Base-by-base conservation (phyloP, 2,888 invertebrate genomes). In the Caenorhabditis sp. region DNA sequence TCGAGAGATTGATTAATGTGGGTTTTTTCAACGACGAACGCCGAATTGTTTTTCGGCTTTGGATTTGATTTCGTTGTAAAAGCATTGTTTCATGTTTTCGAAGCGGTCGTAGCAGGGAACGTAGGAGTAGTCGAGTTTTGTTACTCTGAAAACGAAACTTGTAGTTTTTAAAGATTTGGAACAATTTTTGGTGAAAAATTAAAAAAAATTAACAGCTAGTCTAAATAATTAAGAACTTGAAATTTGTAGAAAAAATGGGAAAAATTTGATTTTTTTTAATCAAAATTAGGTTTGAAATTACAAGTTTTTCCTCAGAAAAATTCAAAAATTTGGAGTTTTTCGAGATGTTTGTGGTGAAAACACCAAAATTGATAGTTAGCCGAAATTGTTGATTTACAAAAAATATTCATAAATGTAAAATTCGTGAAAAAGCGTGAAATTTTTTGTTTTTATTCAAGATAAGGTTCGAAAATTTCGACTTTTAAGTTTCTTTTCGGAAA, bases 71-170 rank as follows among this genome's bases (percentile, higher is more conserved):
- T 85, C 85, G 59, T 85, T 82, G 68, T 81, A 87, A 67, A 87
- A 85, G 59, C 86, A 86, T 23, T 82, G 69, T 63, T 86, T 86
- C 78, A 87, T 85, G 31, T 73, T 78, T 53, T 86, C 86, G 61
- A 86, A 86, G 31, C 78, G 63, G 54, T 80, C 80, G 25, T 80
- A 80, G 60, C 80, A 80, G 0, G 85, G 85, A 10, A 85, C 75
- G 50, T 82, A 87, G 23, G 82, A 80, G 70, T 81, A 85, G 59
- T 85, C 85, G 14, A 86, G 73, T 59, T 84, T 81, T 0, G 82
- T 83, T 1, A 87, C 76, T 76, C 83, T 81, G 63, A 56, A 75
- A 63, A 50, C 3, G 17, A n/a, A n/a, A n/a, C n/a, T n/a, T n/a
- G n/a, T n/a, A n/a, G n/a, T n/a, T n/a, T n/a, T n/a, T n/a, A n/a